Evolutionary conservation across 2,113 vertebrate genomes (phyloP).

Genomic region (Meriones unguiculatus): DNA sequence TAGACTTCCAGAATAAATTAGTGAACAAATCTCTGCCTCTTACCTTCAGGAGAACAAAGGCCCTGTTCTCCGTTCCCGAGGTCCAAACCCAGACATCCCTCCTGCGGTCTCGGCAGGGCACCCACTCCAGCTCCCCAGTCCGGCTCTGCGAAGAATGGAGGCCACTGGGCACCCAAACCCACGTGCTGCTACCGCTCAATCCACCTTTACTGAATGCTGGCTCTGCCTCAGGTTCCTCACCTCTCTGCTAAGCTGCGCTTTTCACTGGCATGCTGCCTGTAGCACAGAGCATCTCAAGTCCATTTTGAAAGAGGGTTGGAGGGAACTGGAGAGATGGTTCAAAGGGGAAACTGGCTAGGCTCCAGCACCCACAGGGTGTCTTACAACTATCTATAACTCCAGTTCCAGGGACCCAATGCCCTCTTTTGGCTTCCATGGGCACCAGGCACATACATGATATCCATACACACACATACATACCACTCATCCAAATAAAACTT

Average conservation of each 20-base stretch:
- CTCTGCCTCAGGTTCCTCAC: not conserved
- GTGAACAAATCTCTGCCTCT: not conserved
- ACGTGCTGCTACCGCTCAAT: not conserved
- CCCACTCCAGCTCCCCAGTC: not conserved
- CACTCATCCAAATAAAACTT: not conserved
- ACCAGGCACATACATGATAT: not conserved
- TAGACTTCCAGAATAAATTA: not conserved
- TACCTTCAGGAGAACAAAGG: not conserved
- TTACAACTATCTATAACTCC: not conserved
- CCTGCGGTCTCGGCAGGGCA: not conserved
- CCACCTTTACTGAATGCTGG: not conserved
- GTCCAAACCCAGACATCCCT: not conserved
- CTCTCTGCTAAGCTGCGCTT: not conserved
- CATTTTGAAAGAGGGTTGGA: not conserved
- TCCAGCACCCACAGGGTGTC: not conserved
- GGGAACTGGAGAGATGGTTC: too few relatives aligned
- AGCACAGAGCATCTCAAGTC: not conserved
- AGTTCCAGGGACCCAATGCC: not conserved
- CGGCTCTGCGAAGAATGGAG: not conserved
- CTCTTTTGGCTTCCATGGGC: not conserved
- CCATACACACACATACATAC: not conserved
- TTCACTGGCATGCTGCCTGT: not conserved
- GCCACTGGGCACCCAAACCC: not conserved
- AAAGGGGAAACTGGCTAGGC: not conserved
- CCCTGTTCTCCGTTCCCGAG: not conserved